Conservation (phyloP, 2,888 invertebrate species). For the Acleris cristana region DNA sequence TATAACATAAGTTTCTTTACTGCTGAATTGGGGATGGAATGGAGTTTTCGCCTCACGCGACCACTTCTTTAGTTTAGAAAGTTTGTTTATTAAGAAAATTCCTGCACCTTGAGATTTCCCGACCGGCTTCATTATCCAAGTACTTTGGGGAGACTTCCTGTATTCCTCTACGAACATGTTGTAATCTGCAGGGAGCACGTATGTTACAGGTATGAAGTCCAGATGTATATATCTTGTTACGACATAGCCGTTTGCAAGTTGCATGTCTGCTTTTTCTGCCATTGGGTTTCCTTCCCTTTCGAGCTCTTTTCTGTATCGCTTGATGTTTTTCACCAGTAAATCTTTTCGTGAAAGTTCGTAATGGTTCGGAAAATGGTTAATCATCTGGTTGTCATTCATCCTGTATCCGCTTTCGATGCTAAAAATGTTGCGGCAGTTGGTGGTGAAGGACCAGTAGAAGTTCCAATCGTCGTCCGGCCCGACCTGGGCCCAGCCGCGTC, state of each 20-base stretch:
- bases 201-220: constrained; percentile 97
- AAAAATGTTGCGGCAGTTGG: constrained; percentile 95
- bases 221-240: constrained; percentile 90
- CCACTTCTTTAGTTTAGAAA: constrained; percentile 96
- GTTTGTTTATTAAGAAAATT: constrained; percentile 97
- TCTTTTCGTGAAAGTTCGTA: constrained; percentile 97
- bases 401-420: constrained; percentile 96
- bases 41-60: constrained; percentile 93
- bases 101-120: constrained; percentile 97
- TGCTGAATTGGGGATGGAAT: constrained; percentile 90
- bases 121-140: constrained; percentile 99
- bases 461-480: constrained; percentile 97
- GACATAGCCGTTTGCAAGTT: constrained; percentile 84
- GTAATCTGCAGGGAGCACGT: constrained; percentile 97
- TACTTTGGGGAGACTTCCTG: constrained; percentile 95
- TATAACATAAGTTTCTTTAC: constrained; percentile 97
- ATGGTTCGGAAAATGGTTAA: constrained; percentile 98
- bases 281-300: constrained; percentile 94
- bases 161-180: constrained; percentile 98
- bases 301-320: constrained; percentile 94
- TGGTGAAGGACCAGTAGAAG: constrained; percentile 97
- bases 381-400: constrained; percentile 95
- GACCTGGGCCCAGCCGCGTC: constrained; percentile 94
- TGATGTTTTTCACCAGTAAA: constrained; percentile 96
- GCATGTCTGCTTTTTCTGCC: constrained; percentile 87